A percentile compares a stretch with the other conserved stretches of the same genome.
These are phyloP conservation scores for Oxyura jamaicensis DNA, from an alignment of 2,113 vertebrate genomes.

Conservation along the genomic window DNA sequence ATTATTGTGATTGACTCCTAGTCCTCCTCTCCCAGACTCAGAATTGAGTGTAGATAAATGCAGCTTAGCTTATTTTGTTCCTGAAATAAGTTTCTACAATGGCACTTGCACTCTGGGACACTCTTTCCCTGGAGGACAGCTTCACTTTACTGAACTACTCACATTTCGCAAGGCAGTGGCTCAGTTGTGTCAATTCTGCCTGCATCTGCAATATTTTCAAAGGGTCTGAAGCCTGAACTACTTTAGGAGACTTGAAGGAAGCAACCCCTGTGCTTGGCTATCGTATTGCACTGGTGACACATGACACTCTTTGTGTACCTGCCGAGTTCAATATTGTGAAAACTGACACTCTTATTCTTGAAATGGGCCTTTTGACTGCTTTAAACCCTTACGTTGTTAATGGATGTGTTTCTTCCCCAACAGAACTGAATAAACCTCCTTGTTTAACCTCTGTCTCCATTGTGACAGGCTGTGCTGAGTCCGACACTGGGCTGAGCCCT, in stretches of 20 bases:
- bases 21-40: background rate
- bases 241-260: conserved; percentile 62
- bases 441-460: conserved; percentile 63
- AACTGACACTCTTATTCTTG: conserved; percentile 59
- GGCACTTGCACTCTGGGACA: conserved; percentile 46
- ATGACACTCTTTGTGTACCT: conserved; percentile 62
- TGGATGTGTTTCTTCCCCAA: conserved; percentile 62
- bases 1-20: conserved; percentile 12
- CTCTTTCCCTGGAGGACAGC: conserved; percentile 48
- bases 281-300: conserved; percentile 17
- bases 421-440: conserved; percentile 65
- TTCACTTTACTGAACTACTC: conserved; percentile 44
- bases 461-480: conserved; percentile 29
- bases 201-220: conserved; percentile 62
- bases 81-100: conserved; percentile 51
- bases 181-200: conserved; percentile 56
- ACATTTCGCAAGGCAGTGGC: background rate
- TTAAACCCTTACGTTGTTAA: conserved; percentile 53
- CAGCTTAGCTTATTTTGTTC: conserved; percentile 63
- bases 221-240: conserved; percentile 44
- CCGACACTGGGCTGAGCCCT: background rate
- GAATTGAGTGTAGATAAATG: conserved; percentile 48
- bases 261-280: conserved; percentile 51
- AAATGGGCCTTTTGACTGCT: conserved; percentile 69
- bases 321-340: conserved; percentile 67